Conservation (phyloP, 2,888 invertebrate species). For the Torymus aiolomorphi region DNA sequence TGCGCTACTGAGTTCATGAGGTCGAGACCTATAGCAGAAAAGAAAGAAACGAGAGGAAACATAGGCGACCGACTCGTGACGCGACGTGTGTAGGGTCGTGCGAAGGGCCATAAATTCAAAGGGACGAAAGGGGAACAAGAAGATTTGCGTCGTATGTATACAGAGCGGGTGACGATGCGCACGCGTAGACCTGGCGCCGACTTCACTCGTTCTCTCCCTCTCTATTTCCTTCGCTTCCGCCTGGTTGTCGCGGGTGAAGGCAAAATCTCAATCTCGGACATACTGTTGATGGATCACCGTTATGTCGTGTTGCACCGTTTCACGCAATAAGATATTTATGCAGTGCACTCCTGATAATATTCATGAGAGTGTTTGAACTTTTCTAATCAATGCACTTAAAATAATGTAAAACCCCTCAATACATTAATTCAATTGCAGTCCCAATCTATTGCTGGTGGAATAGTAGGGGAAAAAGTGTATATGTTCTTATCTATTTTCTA, state of each 20-base stretch:
- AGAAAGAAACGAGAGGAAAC: conserved; percentile 24
- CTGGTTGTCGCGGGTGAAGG: conserved; percentile 58
- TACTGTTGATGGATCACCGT: conserved; percentile 65
- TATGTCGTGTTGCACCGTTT: neutral
- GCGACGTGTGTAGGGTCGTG: conserved; percentile 13
- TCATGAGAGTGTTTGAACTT: neutral
- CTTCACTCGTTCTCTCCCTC: conserved; percentile 54
- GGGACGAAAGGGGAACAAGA: conserved; percentile 44
- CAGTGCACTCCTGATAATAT: neutral
- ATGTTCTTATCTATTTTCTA: too few relatives aligned
- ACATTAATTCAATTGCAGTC: too few relatives aligned
- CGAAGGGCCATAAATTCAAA: conserved; percentile 45
- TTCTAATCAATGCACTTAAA: too few relatives aligned
- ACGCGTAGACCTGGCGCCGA: conserved; percentile 24
- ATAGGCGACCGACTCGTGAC: conserved; percentile 39
- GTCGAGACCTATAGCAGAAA: neutral
- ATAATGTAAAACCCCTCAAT: too few relatives aligned
- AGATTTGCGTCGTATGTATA: conserved; percentile 37
- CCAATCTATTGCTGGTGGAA: too few relatives aligned
- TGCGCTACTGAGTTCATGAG: neutral
- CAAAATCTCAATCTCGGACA: conserved; percentile 64
- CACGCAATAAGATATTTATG: neutral
- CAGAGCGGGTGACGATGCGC: conserved; percentile 33
- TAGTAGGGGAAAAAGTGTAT: too few relatives aligned
- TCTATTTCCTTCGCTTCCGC: conserved; percentile 6